A percentile compares a stretch with the other conserved stretches of the same genome.
Conservation (phyloP, 2,113 vertebrate genomes). For the Corvus hawaiiensis region DNA sequence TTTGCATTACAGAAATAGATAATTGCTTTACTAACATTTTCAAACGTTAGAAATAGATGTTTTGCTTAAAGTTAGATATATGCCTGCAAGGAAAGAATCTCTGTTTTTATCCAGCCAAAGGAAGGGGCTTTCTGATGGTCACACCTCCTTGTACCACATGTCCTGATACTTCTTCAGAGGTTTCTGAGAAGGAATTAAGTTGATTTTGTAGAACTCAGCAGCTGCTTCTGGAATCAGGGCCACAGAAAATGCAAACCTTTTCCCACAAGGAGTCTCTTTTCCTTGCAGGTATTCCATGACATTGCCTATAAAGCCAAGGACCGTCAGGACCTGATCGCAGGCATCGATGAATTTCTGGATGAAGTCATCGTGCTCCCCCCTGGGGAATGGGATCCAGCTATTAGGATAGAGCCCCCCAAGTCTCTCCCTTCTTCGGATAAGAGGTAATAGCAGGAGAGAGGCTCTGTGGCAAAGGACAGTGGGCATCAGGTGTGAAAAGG, state of each 20-base stretch:
- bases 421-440: constrained; percentile 94
- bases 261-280: neutral
- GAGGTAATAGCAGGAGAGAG: constrained; percentile 71
- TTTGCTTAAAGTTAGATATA: neutral
- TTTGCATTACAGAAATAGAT: neutral
- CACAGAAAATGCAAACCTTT: neutral
- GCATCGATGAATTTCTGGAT: constrained; percentile 96
- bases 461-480: neutral
- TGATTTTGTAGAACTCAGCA: neutral
- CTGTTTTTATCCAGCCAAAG: neutral
- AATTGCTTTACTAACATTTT: neutral
- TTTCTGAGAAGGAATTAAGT: neutral
- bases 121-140: neutral
- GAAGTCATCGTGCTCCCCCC: constrained; percentile 98
- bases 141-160: neutral
- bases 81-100: neutral
- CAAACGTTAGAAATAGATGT: neutral
- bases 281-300: constrained; percentile 90
- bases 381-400: constrained; percentile 95
- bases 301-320: constrained; percentile 98
- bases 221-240: neutral
- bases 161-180: neutral
- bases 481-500: neutral
- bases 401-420: constrained; percentile 97
- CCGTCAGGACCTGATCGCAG: constrained; percentile 91